Base-by-base conservation (phyloP, 2,888 invertebrate genomes). In the Melipona bicolor region DNA sequence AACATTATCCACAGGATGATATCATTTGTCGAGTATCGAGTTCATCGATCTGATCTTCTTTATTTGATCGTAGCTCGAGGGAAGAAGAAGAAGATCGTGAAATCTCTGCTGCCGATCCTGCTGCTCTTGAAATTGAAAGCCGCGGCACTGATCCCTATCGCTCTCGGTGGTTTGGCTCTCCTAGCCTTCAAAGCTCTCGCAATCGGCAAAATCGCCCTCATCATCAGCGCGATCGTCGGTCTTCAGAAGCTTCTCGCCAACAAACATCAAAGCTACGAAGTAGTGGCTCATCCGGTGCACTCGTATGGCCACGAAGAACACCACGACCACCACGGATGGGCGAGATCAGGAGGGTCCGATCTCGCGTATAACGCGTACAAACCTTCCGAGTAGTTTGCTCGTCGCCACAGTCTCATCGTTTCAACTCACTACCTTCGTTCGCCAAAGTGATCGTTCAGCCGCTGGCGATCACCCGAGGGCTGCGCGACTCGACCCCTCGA, bases 161-260 rank as follows among this genome's bases (percentile, higher is more conserved):
- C 97, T 91, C 96, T 98, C 80, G 98, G 97, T 89, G 96, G 95
- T 89, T 96, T 98, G 91, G 98, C 97, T 77, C 95, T 98, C 86
- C 96, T 98, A 68, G 97, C 98, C 64, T 96, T 98, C 96, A 98
- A 98, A 96, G 98, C 98, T 85, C 95, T 98, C 89, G 95, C 98
- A 92, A 96, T 98, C 89, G 97, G 97, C 91, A 98, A 98, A 95
- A 96, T 98, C 84, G 98, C 98, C 5, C 95, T 98, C 36, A 95
- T 97, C 77, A 96, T 98, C 86, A 96, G 97, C 74, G 96, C 96
- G 81, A 96, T 98, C 83, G 96, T 98, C 83, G 98, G 97, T 0
- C 95, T 98, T 76, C 98, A 98, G 95, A 98, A 98, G 92, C 95
- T 98, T 6, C 95, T 97, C 69, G 96, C 96, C 73, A 96, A 96